Base-by-base conservation (phyloP, 2,113 vertebrate genomes). In the Myxocyprinus asiaticus region DNA sequence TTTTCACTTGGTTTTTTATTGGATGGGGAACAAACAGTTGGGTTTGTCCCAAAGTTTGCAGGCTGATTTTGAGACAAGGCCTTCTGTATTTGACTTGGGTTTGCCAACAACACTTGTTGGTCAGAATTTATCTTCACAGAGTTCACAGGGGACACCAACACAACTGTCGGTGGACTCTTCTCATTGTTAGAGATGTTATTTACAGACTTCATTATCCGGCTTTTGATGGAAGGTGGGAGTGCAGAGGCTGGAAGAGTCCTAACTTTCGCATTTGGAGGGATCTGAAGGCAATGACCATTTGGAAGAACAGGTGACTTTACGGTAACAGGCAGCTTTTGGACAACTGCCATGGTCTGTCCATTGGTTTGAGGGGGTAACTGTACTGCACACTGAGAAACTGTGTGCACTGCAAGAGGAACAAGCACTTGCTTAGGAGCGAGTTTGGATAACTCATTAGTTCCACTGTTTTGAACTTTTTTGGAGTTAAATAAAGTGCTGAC, bases 271-370 rank as follows among this genome's bases (percentile, higher is more conserved):
- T 95, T 83, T 53, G 93, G 84, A 33, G 94, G 94, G 73, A 95
- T 95, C 85, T 94, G 94, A 77, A 96, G 93, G 82, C 92, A 91
- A 86, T 95, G 93, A 76, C 93, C 94, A 15, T 84, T 91, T 42
- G 92, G 93, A 70, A 95, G 85, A 5, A 82, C 53, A 15, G 93
- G 80, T 71, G 90, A 84, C 50, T 88, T 93, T 33, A 88, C 64
- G 12, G 90, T 82, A 63, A 89, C 76, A 9, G 92, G 89, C 9
- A 88, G 12, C 4, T 82, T 43, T 69, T 90, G 93, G 48, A 91
- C 50, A 67, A 88, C 48, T 79, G 89, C 77, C 47, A 83, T 82
- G 4, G 88, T 63, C n/a, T 83, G 82, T 48, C 82, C 85, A 81
- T 63, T 82, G 75, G 86, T 88, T 72, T 84, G 58, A 64, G 88